phyloP scores from a whole-genome alignment of 2,797 vertebrate genomes.

The Luscinia luscinia region DNA sequence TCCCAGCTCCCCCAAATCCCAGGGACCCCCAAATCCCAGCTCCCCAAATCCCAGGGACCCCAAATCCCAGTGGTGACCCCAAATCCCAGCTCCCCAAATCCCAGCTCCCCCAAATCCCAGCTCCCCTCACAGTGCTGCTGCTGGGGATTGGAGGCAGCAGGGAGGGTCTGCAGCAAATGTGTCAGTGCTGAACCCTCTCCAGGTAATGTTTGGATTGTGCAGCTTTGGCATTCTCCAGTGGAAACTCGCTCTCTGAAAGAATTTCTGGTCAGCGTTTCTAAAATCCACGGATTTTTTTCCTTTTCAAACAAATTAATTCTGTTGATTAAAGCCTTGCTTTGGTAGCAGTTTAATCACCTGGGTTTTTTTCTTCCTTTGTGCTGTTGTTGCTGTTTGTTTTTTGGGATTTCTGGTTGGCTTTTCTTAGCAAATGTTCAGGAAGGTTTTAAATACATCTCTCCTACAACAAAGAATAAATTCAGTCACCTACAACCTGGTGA shows the following conservation, averaged over 20 bases:
- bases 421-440: background rate
- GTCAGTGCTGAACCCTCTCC: background rate
- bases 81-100: background rate
- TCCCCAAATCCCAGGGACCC: too few relatives aligned
- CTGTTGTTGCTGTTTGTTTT: background rate
- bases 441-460: background rate
- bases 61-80: background rate
- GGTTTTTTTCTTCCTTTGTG: background rate
- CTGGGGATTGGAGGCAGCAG: background rate
- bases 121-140: background rate
- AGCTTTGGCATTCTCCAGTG: conserved; percentile 26
- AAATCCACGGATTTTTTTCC: background rate
- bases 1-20: too few relatives aligned
- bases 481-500: background rate
- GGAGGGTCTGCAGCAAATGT: background rate
- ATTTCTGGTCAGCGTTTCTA: conserved; percentile 12
- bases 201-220: conserved; percentile 1
- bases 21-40: too few relatives aligned
- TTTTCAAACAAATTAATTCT: background rate
- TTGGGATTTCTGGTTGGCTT: background rate
- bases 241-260: background rate
- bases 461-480: background rate
- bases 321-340: background rate
- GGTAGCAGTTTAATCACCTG: background rate
- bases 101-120: rapidly evolving